Evolutionary conservation across 2,888 invertebrate genomes (phyloP).

Genomic region (Andrena hattorfiana): DNA sequence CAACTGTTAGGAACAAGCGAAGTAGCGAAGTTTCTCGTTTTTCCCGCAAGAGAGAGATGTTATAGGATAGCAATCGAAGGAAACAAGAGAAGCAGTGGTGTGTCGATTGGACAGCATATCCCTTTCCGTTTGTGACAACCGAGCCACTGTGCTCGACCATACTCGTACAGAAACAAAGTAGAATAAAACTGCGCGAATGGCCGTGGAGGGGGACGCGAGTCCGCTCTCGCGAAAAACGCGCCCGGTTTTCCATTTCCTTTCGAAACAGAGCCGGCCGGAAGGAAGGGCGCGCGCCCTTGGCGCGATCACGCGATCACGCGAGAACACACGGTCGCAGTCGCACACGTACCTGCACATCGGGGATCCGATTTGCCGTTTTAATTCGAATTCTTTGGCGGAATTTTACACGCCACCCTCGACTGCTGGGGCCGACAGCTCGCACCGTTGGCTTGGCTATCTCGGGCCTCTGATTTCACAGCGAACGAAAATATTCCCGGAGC

Average conservation of each 20-base stretch:
- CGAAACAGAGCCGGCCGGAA: neutral
- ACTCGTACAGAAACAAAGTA: slow-evolving; percentile 27
- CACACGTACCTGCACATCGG: slow-evolving; percentile 2
- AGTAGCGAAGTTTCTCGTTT: no score
- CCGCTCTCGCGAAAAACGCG: slow-evolving; percentile 1
- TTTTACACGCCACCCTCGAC: slow-evolving; percentile 41
- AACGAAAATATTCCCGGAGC: slow-evolving; percentile 42
- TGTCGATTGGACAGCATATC: slow-evolving; percentile 11
- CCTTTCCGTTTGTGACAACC: slow-evolving; percentile 19
- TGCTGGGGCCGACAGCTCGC: neutral
- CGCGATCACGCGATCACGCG: neutral
- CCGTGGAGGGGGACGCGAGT: neutral
- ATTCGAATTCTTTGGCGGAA: slow-evolving; percentile 53
- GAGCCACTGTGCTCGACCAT: neutral
- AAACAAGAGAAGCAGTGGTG: neutral
- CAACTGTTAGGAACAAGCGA: no score
- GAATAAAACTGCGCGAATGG: slow-evolving; percentile 38
- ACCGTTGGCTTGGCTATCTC: neutral
- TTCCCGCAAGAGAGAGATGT: neutral
- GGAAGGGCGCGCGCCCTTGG: neutral
- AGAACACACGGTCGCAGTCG: neutral
- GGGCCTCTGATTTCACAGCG: slow-evolving; percentile 32
- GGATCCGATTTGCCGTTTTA: slow-evolving; percentile 35
- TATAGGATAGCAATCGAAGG: neutral
- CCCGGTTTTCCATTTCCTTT: slow-evolving; percentile 25